phyloP scores from a whole-genome alignment of 64 coral and sea anemone genomes.

The Stichodactyla mertensii region DNA sequence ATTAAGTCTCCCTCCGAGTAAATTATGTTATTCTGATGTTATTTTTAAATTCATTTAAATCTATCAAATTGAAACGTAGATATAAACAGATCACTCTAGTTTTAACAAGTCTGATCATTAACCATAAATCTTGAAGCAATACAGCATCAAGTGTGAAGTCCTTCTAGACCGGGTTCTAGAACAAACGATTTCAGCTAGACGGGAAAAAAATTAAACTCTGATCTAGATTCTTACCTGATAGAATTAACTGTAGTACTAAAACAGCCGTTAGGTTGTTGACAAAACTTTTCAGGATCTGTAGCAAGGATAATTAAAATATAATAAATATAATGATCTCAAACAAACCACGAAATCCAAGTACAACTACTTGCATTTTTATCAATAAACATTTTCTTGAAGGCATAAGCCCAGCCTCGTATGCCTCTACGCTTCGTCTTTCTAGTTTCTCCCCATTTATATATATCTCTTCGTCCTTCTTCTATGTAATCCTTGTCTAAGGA shows the following conservation, averaged over 20 bases:
- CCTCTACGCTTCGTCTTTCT: constrained; percentile 56
- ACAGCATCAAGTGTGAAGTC: too few relatives aligned
- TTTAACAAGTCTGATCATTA: too few relatives aligned
- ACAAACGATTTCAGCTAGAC: too few relatives aligned
- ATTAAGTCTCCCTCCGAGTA: too few relatives aligned
- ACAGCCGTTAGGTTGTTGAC: constrained; percentile 70
- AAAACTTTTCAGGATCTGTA: constrained; percentile 85
- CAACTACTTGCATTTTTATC: constrained; percentile 68
- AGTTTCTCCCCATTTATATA: constrained; percentile 78
- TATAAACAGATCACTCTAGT: too few relatives aligned
- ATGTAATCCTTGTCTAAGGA: constrained; percentile 56
- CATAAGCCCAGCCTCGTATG: constrained; percentile 57
- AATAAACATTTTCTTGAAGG: constrained; percentile 82
- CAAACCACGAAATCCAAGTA: neutral
- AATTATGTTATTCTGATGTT: too few relatives aligned
- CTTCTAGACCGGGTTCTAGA: too few relatives aligned
- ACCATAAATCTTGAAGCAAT: too few relatives aligned
- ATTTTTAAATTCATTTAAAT: too few relatives aligned
- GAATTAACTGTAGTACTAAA: constrained; percentile 57
- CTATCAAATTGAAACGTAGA: too few relatives aligned
- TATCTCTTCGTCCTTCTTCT: constrained; percentile 74
- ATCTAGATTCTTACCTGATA: constrained; percentile 60
- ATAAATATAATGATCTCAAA: neutral
- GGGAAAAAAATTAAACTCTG: neutral
- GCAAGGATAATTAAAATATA: neutral